phyloP scores from a whole-genome alignment of 1,140 invertebrate genomes.

The Pseudomyrmex gracilis region DNA sequence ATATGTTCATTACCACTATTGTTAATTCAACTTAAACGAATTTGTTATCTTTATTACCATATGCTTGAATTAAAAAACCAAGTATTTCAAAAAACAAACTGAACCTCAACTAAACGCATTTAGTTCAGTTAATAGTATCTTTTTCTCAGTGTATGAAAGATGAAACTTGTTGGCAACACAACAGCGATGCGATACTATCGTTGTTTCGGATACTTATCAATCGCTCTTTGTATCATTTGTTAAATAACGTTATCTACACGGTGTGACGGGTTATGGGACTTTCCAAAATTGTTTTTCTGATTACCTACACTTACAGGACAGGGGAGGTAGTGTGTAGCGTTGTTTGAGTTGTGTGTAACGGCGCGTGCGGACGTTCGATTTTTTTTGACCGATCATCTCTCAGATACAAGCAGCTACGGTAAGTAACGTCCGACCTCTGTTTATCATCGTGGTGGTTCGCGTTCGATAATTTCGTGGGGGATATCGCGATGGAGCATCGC shows the following conservation, averaged over 20 bases:
- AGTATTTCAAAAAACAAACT: too few relatives aligned
- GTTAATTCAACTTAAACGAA: too few relatives aligned
- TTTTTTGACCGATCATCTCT: slow-evolving; percentile 30
- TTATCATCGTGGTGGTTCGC: slow-evolving; percentile 41
- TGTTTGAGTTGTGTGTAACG: not conserved
- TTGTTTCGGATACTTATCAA: too few relatives aligned
- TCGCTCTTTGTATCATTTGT: too few relatives aligned
- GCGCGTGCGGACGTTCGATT: not conserved
- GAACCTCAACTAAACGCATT: too few relatives aligned
- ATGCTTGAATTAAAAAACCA: too few relatives aligned
- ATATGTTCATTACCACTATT: too few relatives aligned
- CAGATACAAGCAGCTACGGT: slow-evolving; percentile 26
- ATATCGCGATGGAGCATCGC: slow-evolving; percentile 48
- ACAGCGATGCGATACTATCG: too few relatives aligned
- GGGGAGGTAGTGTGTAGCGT: not conserved
- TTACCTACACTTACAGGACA: not conserved
- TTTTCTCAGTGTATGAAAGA: too few relatives aligned
- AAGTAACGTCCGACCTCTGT: slow-evolving; percentile 29
- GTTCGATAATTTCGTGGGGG: slow-evolving; percentile 38
- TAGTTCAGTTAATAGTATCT: too few relatives aligned
- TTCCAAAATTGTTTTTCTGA: not conserved
- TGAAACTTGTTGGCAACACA: too few relatives aligned
- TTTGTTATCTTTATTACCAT: too few relatives aligned
- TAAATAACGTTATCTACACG: not conserved
- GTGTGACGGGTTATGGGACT: not conserved